phyloP scores from a whole-genome alignment of 2,113 vertebrate species.

The Anguilla japonica region DNA sequence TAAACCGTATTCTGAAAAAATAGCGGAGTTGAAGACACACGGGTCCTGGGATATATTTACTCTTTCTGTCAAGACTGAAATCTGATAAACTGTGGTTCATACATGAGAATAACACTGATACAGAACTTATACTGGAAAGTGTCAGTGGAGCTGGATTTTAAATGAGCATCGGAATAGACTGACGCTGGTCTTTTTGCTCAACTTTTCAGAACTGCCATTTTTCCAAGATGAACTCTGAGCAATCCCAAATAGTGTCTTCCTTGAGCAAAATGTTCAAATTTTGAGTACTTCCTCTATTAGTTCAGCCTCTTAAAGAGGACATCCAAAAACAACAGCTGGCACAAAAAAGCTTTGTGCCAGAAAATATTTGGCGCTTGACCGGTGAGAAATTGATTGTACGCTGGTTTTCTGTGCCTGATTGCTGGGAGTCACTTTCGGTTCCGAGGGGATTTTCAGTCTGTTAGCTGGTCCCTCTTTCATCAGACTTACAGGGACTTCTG shows the following conservation, averaged over 20 bases:
- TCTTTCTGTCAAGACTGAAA: conserved; percentile 54
- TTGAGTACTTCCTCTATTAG: background rate
- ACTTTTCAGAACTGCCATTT: background rate
- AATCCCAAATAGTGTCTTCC: background rate
- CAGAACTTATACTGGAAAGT: conserved; percentile 40
- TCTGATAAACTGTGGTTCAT: conserved; percentile 57
- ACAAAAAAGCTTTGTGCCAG: background rate
- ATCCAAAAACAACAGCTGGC: background rate
- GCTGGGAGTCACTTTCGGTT: background rate
- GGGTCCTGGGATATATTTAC: conserved; percentile 58
- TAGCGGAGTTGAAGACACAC: conserved; percentile 57
- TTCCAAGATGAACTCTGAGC: background rate
- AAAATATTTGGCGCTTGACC: background rate
- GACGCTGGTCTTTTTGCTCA: background rate
- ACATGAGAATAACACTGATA: conserved; percentile 50
- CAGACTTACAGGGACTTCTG: background rate
- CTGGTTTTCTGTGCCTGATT: background rate
- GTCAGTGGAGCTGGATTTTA: background rate
- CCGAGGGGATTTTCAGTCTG: background rate
- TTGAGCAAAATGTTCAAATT: background rate
- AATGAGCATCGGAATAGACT: conserved; percentile 21
- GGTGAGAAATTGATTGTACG: background rate
- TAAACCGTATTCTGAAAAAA: conserved; percentile 60
- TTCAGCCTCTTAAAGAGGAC: background rate
- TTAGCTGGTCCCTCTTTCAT: background rate